These are phyloP conservation scores for Aphelinus certus DNA, from an alignment of 1,140 invertebrate genomes.

Conservation along the genomic window DNA sequence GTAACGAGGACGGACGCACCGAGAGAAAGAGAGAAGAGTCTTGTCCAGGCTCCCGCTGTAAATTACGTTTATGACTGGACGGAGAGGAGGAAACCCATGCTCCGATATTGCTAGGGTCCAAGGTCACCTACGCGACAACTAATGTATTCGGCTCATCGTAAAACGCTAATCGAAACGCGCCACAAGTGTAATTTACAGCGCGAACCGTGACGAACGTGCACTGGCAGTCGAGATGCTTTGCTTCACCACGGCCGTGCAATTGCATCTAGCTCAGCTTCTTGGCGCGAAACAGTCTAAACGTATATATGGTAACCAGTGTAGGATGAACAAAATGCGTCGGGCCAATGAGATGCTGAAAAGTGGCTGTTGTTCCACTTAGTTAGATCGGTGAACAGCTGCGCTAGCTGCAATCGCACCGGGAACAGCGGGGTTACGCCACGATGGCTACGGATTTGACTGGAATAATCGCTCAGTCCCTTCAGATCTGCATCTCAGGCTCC, in stretches of 20 bases:
- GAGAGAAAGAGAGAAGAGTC: too few species aligned
- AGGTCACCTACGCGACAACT: background rate
- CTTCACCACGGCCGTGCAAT: too few species aligned
- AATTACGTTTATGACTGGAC: conserved; percentile 21
- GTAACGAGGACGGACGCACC: conserved; percentile 5
- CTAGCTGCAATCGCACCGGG: too few species aligned
- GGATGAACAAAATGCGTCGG: background rate
- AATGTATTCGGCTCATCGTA: background rate
- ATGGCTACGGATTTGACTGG: too few species aligned
- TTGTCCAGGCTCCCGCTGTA: conserved; percentile 18
- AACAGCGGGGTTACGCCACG: too few species aligned
- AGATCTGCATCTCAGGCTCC: conserved; percentile 65
- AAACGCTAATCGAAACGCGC: conserved; percentile 10
- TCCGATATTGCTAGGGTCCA: conserved; percentile 14
- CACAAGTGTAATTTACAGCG: conserved; percentile 19
- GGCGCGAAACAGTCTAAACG: background rate
- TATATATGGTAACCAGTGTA: conserved; percentile 7
- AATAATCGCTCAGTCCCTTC: conserved; percentile 24
- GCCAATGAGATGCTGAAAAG: too few species aligned
- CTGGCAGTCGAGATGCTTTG: too few species aligned
- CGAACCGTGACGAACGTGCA: background rate
- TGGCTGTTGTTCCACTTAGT: too few species aligned
- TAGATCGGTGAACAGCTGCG: too few species aligned
- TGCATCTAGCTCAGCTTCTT: background rate
- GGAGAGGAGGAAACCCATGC: background rate